These are phyloP conservation scores for Potamarius usumacintae DNA, from an alignment of 2,113 vertebrate species.

Conservation along the genomic window DNA sequence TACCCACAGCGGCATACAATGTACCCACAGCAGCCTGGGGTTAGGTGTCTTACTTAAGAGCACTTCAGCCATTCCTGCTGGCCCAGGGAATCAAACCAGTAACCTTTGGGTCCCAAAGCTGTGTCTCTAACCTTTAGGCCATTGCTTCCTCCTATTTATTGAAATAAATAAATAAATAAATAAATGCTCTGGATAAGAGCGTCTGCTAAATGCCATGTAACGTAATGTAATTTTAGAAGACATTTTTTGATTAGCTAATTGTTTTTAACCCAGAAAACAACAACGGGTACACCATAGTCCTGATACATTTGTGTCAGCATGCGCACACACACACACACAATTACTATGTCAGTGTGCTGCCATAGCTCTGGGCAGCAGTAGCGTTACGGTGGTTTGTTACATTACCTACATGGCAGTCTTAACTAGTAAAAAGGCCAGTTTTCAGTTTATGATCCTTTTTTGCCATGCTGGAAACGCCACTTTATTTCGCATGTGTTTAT, in stretches of 20 bases:
- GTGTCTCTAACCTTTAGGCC: too few species aligned
- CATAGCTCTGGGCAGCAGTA: background rate
- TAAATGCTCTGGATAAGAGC: too few species aligned
- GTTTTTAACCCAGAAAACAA: background rate
- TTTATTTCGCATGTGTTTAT: constrained; percentile 24
- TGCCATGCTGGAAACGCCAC: background rate
- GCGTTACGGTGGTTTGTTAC: background rate
- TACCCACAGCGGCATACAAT: too few species aligned
- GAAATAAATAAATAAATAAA: too few species aligned
- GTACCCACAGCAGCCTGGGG: too few species aligned
- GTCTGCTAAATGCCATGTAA: too few species aligned
- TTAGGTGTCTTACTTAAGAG: too few species aligned
- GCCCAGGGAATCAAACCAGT: too few species aligned
- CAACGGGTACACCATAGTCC: background rate
- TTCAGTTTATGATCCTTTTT: background rate
- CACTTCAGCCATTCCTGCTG: too few species aligned
- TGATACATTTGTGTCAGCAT: background rate
- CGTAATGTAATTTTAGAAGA: background rate
- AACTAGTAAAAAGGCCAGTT: background rate
- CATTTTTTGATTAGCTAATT: background rate
- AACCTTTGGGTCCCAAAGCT: too few species aligned
- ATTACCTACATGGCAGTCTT: background rate
- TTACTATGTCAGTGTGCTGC: background rate
- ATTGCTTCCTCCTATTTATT: too few species aligned
- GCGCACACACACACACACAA: background rate